Conservation (phyloP, 1,140 invertebrate genomes). For the Cotesia chilonis region DNA sequence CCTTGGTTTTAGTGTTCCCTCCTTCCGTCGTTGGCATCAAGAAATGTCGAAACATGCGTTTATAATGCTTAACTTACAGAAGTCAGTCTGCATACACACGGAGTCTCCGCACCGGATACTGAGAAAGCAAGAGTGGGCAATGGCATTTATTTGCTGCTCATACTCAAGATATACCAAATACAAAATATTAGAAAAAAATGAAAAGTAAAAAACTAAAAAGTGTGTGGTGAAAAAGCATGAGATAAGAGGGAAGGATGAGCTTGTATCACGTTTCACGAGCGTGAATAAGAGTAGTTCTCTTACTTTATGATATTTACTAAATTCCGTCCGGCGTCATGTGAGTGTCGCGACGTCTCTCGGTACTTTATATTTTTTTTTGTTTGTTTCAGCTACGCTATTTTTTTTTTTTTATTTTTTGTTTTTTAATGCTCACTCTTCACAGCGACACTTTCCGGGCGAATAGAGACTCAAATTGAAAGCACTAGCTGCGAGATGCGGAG, state of each 20-base stretch:
- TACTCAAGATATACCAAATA: slow-evolving; percentile 31
- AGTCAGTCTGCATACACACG: slow-evolving; percentile 21
- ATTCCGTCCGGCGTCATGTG: slow-evolving; percentile 36
- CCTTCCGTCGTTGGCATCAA: slow-evolving; percentile 27
- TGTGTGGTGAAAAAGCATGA: slow-evolving; percentile 13
- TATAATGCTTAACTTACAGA: not conserved
- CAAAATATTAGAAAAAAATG: slow-evolving; percentile 25
- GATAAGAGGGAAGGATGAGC: slow-evolving; percentile 34
- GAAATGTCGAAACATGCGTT: slow-evolving; percentile 30
- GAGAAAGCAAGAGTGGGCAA: slow-evolving; percentile 15
- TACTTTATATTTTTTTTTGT: slow-evolving; percentile 7
- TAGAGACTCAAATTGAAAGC: slow-evolving; percentile 32
- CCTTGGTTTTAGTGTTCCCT: not conserved
- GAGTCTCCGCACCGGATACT: slow-evolving; percentile 42
- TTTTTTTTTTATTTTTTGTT: not conserved
- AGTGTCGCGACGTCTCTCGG: slow-evolving; percentile 19
- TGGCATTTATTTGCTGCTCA: slow-evolving; percentile 53
- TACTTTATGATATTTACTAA: slow-evolving; percentile 41
- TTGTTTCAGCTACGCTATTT: not conserved
- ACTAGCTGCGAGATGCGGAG: slow-evolving; percentile 1
- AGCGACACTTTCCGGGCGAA: slow-evolving; percentile 28
- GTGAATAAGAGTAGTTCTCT: slow-evolving; percentile 30
- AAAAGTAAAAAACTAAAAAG: slow-evolving; percentile 26
- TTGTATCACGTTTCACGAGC: slow-evolving; percentile 53
- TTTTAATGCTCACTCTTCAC: slow-evolving; percentile 11